These are phyloP conservation scores for Dryobates pubescens DNA, from an alignment of 2,797 vertebrate species.

Conservation along the genomic window DNA sequence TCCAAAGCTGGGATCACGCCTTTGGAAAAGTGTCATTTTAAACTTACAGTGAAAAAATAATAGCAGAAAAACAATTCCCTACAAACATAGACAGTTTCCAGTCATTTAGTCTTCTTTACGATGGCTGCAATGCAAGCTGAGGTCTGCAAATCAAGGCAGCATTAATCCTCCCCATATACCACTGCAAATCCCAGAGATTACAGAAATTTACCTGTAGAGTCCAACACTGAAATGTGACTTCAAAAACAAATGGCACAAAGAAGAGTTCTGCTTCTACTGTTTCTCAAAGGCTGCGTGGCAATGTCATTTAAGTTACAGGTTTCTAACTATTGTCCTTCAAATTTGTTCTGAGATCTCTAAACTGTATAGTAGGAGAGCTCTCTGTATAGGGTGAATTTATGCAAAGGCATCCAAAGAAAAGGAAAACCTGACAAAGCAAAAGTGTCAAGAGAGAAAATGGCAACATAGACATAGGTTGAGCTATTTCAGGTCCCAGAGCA, in stretches of 20 bases:
- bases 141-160: background rate
- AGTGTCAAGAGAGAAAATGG: background rate
- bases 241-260: background rate
- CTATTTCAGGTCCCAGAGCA: background rate
- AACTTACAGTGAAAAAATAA: background rate
- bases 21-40: background rate
- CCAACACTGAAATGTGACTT: background rate
- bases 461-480: background rate
- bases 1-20: background rate
- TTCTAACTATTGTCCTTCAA: background rate
- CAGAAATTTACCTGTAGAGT: background rate
- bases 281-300: background rate
- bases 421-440: background rate
- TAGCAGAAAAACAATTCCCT: background rate
- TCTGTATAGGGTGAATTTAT: background rate
- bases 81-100: background rate
- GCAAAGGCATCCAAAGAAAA: background rate
- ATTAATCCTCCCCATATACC: background rate
- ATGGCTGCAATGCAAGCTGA: background rate
- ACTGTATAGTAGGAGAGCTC: background rate
- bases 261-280: background rate
- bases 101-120: background rate
- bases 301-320: background rate
- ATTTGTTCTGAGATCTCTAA: background rate
- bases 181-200: background rate